These are phyloP conservation scores for Meghimatium bilineatum DNA, from an alignment of 2,888 invertebrate genomes.

Conservation along the genomic window DNA sequence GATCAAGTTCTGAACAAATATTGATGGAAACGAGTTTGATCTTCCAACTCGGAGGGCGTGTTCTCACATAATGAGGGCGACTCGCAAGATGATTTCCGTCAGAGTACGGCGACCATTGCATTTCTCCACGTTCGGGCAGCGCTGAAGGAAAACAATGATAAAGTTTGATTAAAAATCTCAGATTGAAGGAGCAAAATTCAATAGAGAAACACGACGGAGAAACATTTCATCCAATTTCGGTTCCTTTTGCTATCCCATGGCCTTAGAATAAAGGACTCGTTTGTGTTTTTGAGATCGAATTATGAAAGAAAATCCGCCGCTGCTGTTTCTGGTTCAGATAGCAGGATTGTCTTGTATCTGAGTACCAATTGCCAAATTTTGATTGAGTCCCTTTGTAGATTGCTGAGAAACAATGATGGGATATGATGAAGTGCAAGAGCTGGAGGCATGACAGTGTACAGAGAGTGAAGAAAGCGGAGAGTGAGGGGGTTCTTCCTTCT, in stretches of 20 bases:
- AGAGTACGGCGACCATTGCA: neutral
- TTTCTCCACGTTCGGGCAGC: slow-evolving; percentile 6
- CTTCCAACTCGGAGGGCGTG: slow-evolving; percentile 31
- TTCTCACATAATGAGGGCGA: slow-evolving; percentile 36
- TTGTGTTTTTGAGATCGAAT: slow-evolving; percentile 23
- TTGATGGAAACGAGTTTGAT: slow-evolving; percentile 38
- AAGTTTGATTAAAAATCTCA: slow-evolving; percentile 36
- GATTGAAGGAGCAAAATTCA: slow-evolving; percentile 28
- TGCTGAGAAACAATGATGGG: neutral
- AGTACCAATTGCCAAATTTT: slow-evolving; percentile 16
- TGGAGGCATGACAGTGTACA: neutral
- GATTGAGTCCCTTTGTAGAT: slow-evolving; percentile 24
- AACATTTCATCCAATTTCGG: slow-evolving; percentile 39
- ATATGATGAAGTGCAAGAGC: neutral
- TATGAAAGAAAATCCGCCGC: slow-evolving; percentile 8
- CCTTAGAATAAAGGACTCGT: neutral
- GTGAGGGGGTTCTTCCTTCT: too few relatives aligned
- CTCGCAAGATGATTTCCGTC: slow-evolving; percentile 34
- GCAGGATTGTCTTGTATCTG: neutral
- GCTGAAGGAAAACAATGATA: slow-evolving; percentile 24
- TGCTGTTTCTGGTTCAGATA: slow-evolving; percentile 14
- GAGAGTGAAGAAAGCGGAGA: neutral
- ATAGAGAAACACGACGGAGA: slow-evolving; percentile 33
- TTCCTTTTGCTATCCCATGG: neutral
- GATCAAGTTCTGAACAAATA: slow-evolving; percentile 30